phyloP scores from a whole-genome alignment of 2,113 vertebrate species.

The Trogon melanurus region DNA sequence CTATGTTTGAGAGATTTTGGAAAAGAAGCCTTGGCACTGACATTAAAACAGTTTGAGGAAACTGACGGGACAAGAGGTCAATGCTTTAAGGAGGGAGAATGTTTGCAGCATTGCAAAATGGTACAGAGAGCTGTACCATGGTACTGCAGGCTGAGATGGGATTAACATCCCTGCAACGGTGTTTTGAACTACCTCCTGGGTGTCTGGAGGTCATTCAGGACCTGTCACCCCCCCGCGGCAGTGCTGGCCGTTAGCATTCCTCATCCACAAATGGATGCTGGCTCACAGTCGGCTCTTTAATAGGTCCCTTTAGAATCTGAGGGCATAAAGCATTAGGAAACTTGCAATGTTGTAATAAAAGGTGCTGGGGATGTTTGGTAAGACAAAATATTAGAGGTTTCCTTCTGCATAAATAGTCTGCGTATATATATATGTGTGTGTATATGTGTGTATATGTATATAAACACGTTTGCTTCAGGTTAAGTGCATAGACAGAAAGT shows the following conservation, averaged over 20 bases:
- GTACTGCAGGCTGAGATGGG: not conserved
- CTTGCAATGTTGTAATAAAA: slow-evolving; percentile 25
- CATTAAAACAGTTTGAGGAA: not conserved
- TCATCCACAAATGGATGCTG: slow-evolving; percentile 48
- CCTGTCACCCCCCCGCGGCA: accelerated
- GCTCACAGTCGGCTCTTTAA: not conserved
- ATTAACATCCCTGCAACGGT: not conserved
- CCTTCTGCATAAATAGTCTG: not conserved
- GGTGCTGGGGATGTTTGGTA: not conserved
- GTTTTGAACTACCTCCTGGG: not conserved
- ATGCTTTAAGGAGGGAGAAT: not conserved
- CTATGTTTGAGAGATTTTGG: not conserved
- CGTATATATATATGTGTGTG: accelerated
- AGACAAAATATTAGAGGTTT: not conserved
- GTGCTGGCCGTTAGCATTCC: not conserved
- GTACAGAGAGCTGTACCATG: not conserved
- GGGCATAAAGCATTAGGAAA: not conserved
- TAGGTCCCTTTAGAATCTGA: not conserved
- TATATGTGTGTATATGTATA: not conserved
- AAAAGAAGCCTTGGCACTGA: not conserved
- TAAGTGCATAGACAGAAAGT: not conserved
- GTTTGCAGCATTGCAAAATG: not conserved
- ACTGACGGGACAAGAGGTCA: not conserved
- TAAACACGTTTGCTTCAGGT: not conserved
- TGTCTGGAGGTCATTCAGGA: not conserved